These are phyloP conservation scores for Gallinago jamesoni DNA, from an alignment of 2,113 vertebrate genomes.

Conservation along the genomic window DNA sequence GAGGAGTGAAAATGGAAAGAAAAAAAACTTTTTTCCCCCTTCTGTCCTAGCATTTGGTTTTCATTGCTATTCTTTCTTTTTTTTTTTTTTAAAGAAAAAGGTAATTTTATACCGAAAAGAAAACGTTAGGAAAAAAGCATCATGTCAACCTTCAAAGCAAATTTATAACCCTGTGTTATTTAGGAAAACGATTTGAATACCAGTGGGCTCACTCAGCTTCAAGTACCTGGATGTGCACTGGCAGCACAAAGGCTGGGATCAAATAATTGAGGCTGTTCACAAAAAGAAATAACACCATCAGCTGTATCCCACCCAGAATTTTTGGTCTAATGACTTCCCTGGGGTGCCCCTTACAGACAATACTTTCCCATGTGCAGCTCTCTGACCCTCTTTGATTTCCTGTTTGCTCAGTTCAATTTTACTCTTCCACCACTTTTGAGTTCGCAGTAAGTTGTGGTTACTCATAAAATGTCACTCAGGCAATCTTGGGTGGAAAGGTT, in stretches of 20 bases:
- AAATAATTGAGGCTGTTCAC: not conserved
- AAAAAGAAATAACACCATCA: not conserved
- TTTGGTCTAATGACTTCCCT: slow-evolving; percentile 19
- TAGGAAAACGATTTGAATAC: not conserved
- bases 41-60: not conserved
- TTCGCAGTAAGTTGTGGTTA: not conserved
- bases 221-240: not conserved
- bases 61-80: too few species aligned
- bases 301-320: not conserved
- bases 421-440: not conserved
- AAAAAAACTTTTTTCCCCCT: not conserved
- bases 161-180: not conserved
- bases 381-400: slow-evolving; percentile 19
- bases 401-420: not conserved
- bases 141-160: not conserved
- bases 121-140: not conserved
- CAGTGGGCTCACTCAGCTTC: not conserved
- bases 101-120: not conserved
- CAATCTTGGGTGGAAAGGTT: not conserved
- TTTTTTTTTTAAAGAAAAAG: not conserved
- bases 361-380: not conserved
- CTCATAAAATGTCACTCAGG: not conserved
- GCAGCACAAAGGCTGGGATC: not conserved
- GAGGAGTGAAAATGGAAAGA: not conserved
- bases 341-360: slow-evolving; percentile 1